A percentile compares a stretch with the other conserved stretches of the same genome.
These are phyloP conservation scores for Vidua macroura DNA, from an alignment of 2,113 vertebrate species.

Conservation along the genomic window DNA sequence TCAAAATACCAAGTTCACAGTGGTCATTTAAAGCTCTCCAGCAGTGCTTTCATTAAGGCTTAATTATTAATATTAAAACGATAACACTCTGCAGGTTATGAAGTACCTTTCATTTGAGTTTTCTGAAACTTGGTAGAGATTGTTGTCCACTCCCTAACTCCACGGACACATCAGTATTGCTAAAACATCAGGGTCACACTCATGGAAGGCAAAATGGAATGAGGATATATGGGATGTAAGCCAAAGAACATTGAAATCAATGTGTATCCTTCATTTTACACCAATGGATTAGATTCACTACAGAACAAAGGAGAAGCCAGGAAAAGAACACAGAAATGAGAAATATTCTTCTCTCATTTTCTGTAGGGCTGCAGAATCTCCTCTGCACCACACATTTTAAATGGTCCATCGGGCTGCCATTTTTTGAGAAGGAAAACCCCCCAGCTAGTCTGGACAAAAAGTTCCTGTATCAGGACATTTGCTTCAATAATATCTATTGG, in stretches of 20 bases:
- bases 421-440: neutral
- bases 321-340: neutral
- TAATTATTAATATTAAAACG: constrained; percentile 15
- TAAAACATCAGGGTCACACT: neutral
- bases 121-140: neutral
- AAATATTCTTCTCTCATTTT: neutral
- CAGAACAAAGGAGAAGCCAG: neutral
- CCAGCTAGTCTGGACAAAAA: neutral
- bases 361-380: neutral
- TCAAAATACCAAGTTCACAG: neutral
- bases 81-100: neutral
- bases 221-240: neutral
- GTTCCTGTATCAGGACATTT: neutral
- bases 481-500: neutral
- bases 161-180: neutral
- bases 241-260: neutral
- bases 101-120: neutral
- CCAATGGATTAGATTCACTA: neutral
- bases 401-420: neutral
- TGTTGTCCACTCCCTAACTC: neutral
- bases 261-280: neutral
- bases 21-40: constrained; percentile 15
- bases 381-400: neutral
- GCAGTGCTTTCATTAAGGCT: neutral
- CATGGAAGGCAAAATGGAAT: neutral